These are phyloP conservation scores for Orestias chungarensis DNA, from an alignment of 2,797 vertebrate genomes.

Conservation along the genomic window DNA sequence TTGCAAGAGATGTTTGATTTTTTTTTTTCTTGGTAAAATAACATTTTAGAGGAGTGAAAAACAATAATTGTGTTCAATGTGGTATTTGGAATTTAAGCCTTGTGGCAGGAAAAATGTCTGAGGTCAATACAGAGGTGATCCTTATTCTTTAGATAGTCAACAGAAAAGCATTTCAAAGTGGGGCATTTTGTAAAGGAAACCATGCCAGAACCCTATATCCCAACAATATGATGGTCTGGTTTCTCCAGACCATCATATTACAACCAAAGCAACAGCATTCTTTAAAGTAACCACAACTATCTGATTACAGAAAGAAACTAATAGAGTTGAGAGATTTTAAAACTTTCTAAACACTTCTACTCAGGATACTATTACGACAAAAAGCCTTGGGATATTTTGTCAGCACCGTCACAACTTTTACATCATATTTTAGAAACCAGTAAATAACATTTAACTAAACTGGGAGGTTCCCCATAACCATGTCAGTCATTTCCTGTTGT, in stretches of 20 bases:
- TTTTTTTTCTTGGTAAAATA: background rate
- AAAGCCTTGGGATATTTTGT: background rate
- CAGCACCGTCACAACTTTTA: background rate
- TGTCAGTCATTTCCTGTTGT: slow-evolving; percentile 44
- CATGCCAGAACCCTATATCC: background rate
- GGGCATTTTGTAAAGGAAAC: background rate
- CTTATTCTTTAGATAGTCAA: background rate
- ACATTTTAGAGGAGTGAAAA: background rate
- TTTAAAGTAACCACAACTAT: slow-evolving; percentile 15
- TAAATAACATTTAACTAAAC: slow-evolving; percentile 41
- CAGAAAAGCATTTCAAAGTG: background rate
- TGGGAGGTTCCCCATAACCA: slow-evolving; percentile 39
- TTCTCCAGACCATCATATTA: slow-evolving; percentile 9
- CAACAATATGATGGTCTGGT: background rate
- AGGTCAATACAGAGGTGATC: background rate
- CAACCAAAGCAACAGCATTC: slow-evolving; percentile 19
- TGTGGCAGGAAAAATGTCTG: background rate
- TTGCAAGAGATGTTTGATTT: background rate
- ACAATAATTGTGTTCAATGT: background rate
- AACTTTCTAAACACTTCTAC: background rate
- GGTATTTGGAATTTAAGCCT: background rate
- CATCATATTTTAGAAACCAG: slow-evolving; percentile 15
- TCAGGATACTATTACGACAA: background rate
- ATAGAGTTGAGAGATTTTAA: too few species aligned
- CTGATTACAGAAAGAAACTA: background rate